Evolutionary conservation across 2,113 vertebrate genomes (phyloP).

Genomic region (Alaudala cheleensis): DNA sequence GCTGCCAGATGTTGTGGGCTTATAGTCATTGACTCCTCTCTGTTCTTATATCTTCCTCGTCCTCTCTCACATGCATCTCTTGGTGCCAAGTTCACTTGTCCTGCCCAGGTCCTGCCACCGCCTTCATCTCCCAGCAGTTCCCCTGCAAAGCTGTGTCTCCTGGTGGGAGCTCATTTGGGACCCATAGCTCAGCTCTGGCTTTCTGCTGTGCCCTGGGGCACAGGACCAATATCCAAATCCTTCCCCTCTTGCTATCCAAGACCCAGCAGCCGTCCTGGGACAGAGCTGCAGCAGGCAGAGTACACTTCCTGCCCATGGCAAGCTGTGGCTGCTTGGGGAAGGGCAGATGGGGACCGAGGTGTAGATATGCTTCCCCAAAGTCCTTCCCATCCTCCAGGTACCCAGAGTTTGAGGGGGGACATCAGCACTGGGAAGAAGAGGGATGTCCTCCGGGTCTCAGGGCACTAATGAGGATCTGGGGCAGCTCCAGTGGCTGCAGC

Average conservation of each 20-base stretch:
- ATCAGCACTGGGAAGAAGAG: neutral
- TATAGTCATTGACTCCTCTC: rapidly evolving
- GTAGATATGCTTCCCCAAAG: neutral
- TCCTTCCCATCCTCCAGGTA: neutral
- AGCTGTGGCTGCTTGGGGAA: neutral
- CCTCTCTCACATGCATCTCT: neutral
- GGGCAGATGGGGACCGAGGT: neutral
- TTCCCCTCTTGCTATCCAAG: neutral
- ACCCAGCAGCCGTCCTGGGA: neutral
- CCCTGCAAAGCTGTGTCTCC: neutral
- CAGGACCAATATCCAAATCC: neutral
- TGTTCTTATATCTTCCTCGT: neutral
- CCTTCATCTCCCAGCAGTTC: neutral
- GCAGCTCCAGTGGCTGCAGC: neutral
- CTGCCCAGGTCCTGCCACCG: rapidly evolving
- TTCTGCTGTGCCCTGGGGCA: neutral
- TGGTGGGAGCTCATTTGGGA: neutral
- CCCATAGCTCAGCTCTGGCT: neutral
- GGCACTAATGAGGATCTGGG: neutral
- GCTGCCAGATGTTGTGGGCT: neutral
- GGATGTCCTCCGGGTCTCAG: neutral
- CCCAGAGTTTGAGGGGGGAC: neutral
- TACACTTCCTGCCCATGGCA: rapidly evolving
- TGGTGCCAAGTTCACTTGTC: neutral
- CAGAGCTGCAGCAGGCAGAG: neutral